A percentile compares a stretch with the other conserved stretches of the same genome.
Evolutionary conservation across 1,140 invertebrate species (phyloP).

Genomic region (Sipha flava): DNA sequence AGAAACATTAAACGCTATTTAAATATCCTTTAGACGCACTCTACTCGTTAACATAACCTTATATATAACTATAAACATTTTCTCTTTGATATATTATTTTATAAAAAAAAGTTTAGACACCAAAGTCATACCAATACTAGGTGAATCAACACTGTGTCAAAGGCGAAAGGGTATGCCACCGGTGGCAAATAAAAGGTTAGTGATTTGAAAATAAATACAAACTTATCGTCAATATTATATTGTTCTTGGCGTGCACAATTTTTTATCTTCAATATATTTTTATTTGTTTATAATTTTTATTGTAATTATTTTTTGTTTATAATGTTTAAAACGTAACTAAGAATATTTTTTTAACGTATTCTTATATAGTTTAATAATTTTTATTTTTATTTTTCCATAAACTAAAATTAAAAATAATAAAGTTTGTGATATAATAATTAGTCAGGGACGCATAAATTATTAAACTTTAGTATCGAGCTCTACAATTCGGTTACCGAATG

Average conservation of each 20-base stretch:
- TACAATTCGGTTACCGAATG: background rate
- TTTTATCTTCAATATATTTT: background rate
- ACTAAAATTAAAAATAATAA: background rate
- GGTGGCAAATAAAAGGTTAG: slow-evolving; percentile 1
- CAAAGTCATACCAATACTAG: background rate
- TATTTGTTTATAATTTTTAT: background rate
- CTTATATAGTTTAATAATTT: background rate
- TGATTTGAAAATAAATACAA: slow-evolving; percentile 7
- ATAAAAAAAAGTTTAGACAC: background rate
- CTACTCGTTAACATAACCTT: background rate
- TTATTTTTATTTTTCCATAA: background rate
- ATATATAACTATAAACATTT: background rate
- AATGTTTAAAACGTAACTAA: background rate
- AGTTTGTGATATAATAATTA: slow-evolving; percentile 27
- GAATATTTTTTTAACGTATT: slow-evolving; percentile 14
- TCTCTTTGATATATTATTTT: background rate
- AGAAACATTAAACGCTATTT: background rate
- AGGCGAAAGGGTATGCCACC: slow-evolving; percentile 4
- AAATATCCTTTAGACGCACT: background rate
- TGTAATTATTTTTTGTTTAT: background rate
- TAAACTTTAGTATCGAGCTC: background rate
- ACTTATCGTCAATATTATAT: background rate
- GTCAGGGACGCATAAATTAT: slow-evolving; percentile 21
- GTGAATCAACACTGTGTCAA: background rate
- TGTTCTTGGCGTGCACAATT: background rate